Evolutionary conservation across 2,113 vertebrate genomes (phyloP).

Genomic region (Mobula hypostoma): DNA sequence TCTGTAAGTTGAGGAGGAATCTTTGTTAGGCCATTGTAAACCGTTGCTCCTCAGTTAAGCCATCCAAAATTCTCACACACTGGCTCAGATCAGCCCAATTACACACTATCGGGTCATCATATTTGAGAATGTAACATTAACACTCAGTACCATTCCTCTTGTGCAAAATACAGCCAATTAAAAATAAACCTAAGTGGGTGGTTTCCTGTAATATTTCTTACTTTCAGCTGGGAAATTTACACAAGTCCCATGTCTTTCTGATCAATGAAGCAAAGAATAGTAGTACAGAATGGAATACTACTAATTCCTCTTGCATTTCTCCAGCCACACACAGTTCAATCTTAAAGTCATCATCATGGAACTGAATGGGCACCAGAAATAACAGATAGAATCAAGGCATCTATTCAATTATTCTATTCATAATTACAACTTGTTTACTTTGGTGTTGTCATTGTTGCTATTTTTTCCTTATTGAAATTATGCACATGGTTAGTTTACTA

Average conservation of each 20-base stretch:
- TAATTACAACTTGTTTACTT: not conserved
- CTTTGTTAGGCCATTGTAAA: too few relatives aligned
- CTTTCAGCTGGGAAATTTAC: not conserved
- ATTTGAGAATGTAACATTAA: not conserved
- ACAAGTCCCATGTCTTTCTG: not conserved
- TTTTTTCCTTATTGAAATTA: not conserved
- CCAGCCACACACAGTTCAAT: not conserved
- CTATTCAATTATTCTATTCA: not conserved
- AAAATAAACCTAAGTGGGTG: not conserved
- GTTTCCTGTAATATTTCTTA: not conserved
- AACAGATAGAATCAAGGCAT: conserved; percentile 7
- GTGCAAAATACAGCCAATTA: not conserved
- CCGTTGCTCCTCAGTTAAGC: not conserved
- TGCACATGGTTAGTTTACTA: not conserved
- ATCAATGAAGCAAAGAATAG: not conserved
- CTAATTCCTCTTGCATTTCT: not conserved
- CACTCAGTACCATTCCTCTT: not conserved
- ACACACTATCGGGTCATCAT: not conserved
- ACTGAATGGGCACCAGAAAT: not conserved
- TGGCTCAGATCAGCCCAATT: not conserved
- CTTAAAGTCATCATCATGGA: not conserved
- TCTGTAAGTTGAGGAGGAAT: not conserved
- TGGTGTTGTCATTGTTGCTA: not conserved
- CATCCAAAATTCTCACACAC: not conserved
- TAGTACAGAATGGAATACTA: not conserved